These are phyloP conservation scores for Panthera tigris DNA, from an alignment of 2,113 vertebrate species.

Conservation along the genomic window DNA sequence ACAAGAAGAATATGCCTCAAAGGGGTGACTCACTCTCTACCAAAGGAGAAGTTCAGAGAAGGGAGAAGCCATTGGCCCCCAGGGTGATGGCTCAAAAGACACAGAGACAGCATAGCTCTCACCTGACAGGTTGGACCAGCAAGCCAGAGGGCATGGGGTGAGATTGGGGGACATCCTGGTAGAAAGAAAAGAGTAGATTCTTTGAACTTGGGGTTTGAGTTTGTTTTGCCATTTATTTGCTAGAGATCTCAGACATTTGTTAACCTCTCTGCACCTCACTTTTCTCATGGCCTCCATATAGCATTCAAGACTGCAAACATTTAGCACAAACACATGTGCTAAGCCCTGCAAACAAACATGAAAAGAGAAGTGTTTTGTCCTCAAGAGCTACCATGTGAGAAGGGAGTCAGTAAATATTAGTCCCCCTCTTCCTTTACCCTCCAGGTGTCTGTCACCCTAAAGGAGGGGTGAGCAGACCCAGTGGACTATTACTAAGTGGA, in stretches of 20 bases:
- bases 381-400: neutral
- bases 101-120: neutral
- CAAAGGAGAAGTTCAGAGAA: neutral
- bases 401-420: neutral
- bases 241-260: neutral
- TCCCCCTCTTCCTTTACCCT: neutral
- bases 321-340: neutral
- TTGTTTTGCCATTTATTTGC: neutral
- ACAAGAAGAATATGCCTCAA: neutral
- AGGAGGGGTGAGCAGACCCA: neutral
- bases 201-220: neutral
- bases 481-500: neutral
- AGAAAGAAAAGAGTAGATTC: neutral
- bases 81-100: neutral
- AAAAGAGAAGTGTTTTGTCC: neutral
- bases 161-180: neutral
- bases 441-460: neutral
- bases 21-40: neutral
- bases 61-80: neutral
- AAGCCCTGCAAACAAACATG: neutral
- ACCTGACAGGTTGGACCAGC: neutral
- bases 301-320: neutral
- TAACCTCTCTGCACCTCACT: neutral
- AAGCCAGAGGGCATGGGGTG: neutral
- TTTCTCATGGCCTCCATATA: neutral